A percentile compares a stretch with the other conserved stretches of the same genome.
Evolutionary conservation across 2,888 invertebrate genomes (phyloP).

Genomic region (Dryomyza anilis): DNA sequence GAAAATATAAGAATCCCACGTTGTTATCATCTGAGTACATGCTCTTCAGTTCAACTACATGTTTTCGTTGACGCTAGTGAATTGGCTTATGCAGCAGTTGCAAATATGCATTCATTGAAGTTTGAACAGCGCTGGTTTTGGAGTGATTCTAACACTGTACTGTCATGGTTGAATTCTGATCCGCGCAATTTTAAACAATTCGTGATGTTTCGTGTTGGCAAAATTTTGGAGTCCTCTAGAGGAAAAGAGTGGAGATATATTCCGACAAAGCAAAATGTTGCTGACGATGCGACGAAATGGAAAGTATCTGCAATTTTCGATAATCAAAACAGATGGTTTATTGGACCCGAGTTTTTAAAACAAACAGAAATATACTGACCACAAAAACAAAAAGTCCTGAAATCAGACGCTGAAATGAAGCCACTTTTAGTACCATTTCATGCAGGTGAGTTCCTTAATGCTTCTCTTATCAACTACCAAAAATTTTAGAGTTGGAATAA

Average conservation of each 20-base stretch:
- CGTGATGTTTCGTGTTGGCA: background rate
- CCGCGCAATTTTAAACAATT: background rate
- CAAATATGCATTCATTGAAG: background rate
- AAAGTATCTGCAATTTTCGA: background rate
- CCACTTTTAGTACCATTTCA: no score
- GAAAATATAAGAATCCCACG: background rate
- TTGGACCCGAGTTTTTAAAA: background rate
- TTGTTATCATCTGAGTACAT: background rate
- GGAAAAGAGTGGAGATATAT: background rate
- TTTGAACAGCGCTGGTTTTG: background rate
- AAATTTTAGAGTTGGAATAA: no score
- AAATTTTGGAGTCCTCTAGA: background rate
- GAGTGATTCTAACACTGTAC: background rate
- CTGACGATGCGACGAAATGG: background rate
- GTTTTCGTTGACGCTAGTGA: no score
- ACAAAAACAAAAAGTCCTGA: background rate
- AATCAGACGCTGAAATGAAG: no score
- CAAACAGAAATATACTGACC: background rate
- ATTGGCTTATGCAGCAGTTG: background rate
- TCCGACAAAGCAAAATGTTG: background rate
- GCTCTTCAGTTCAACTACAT: background rate
- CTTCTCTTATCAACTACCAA: no score
- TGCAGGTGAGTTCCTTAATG: no score
- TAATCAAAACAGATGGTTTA: background rate
- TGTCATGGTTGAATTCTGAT: background rate